A percentile compares a stretch with the other conserved stretches of the same genome.
Evolutionary conservation across 2,113 vertebrate genomes (phyloP).

Genomic region (Dicerorhinus sumatrensis): DNA sequence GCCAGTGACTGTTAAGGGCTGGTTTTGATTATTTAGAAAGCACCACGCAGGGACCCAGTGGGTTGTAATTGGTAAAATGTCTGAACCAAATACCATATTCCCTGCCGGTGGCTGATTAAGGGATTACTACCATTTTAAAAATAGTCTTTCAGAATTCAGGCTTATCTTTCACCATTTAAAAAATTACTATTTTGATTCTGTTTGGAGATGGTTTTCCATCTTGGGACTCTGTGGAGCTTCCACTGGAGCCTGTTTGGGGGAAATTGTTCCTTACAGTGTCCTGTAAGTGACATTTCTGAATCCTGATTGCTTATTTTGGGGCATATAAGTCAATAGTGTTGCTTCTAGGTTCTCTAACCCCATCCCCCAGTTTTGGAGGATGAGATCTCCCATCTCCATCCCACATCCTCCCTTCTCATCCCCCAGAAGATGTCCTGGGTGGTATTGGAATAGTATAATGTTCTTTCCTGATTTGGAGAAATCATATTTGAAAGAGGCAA

Average conservation of each 20-base stretch:
- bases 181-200: slow-evolving; percentile 72
- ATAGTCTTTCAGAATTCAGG: slow-evolving; percentile 64
- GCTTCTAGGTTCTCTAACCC: background rate
- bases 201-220: slow-evolving; percentile 45
- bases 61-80: slow-evolving; percentile 79
- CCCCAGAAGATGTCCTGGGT: background rate
- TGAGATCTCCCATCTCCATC: background rate
- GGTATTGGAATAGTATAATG: background rate
- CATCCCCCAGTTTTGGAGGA: background rate
- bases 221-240: background rate
- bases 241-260: background rate
- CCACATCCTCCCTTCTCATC: background rate
- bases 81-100: slow-evolving; percentile 70
- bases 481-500: background rate
- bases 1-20: slow-evolving; percentile 59
- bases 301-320: background rate
- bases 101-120: slow-evolving; percentile 75
- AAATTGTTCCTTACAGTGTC: background rate
- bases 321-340: background rate
- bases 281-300: background rate
- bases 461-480: background rate
- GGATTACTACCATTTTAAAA: slow-evolving; percentile 75
- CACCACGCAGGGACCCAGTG: slow-evolving; percentile 65
- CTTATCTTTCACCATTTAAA: slow-evolving; percentile 56
- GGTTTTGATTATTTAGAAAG: slow-evolving; percentile 77